Conservation (phyloP, 2,113 vertebrate species). For the Polypterus senegalus region DNA sequence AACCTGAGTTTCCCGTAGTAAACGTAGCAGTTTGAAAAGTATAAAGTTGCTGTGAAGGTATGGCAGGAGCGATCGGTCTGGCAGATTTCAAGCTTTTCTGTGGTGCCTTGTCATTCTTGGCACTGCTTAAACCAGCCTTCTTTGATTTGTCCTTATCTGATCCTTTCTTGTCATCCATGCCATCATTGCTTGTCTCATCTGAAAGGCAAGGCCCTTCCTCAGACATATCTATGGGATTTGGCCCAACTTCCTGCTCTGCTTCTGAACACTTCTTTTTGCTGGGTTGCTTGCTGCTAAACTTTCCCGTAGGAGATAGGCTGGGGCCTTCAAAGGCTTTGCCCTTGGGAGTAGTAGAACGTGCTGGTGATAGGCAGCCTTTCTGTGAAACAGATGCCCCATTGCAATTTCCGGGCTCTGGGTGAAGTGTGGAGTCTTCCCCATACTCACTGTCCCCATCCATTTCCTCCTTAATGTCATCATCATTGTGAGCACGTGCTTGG, state of each 20-base stretch:
- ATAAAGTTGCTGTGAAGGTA: constrained; percentile 76
- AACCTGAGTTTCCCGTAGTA: constrained; percentile 68
- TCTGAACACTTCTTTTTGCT: constrained; percentile 90
- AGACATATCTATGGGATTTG: constrained; percentile 68
- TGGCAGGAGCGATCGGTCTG: constrained; percentile 67
- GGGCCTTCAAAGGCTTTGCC: constrained; percentile 82
- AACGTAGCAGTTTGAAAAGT: constrained; percentile 67
- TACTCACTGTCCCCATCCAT: constrained; percentile 86
- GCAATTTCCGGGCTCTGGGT: constrained; percentile 72
- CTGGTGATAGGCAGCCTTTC: constrained; percentile 87
- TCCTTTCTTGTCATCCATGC: constrained; percentile 79
- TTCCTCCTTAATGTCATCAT: constrained; percentile 86
- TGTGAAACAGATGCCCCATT: constrained; percentile 73
- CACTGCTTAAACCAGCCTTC: constrained; percentile 48
- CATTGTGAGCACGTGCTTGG: constrained; percentile 91
- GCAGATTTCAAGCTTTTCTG: constrained; percentile 86
- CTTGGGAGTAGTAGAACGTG: constrained; percentile 86
- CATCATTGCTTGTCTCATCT: constrained; percentile 86
- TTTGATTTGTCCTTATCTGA: constrained; percentile 70
- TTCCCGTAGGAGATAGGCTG: constrained; percentile 82
- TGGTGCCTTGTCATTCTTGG: constrained; percentile 74
- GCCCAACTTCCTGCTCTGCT: constrained; percentile 61
- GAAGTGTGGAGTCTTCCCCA: constrained; percentile 76
- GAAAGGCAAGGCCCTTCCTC: constrained; percentile 80
- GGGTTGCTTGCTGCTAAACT: constrained; percentile 70